Percentiles rank a stretch among this genome's conserved stretches.
These are phyloP conservation scores for Drosophila buzzatii DNA, from an alignment of 2,888 invertebrate species.

Conservation along the genomic window DNA sequence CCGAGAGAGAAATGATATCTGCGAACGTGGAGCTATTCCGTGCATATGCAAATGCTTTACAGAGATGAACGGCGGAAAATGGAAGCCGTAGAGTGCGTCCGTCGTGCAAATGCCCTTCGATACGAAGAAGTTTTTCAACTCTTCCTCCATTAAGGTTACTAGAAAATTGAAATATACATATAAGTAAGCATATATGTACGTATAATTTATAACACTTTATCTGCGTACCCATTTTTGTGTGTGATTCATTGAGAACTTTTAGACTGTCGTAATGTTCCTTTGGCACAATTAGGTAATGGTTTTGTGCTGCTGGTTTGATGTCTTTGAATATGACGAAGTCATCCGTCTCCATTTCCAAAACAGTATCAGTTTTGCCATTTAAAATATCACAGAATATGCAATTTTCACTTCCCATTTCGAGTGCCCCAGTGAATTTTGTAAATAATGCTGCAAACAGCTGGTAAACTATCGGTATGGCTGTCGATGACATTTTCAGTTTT, in stretches of 20 bases:
- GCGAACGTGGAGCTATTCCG: conserved; percentile 91
- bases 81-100: conserved; percentile 91
- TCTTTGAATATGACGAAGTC: conserved; percentile 92
- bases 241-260: conserved; percentile 88
- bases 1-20: conserved; percentile 89
- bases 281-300: conserved; percentile 92
- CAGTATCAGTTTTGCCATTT: conserved; percentile 87
- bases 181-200: background rate
- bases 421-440: background rate
- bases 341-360: conserved; percentile 90
- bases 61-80: conserved; percentile 95
- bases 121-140: conserved; percentile 85
- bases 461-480: background rate
- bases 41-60: conserved; percentile 93
- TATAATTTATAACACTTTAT: conserved; percentile 3
- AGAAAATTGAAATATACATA: conserved; percentile 5
- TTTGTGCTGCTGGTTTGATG: conserved; percentile 91
- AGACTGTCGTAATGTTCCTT: conserved; percentile 91
- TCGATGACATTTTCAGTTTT: conserved; percentile 11
- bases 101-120: conserved; percentile 86
- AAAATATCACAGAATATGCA: conserved; percentile 93
- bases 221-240: conserved; percentile 90
- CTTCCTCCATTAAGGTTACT: conserved; percentile 90
- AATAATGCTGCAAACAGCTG: conserved; percentile 22
- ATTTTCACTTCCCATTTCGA: conserved; percentile 29